Percentiles rank a stretch among this genome's conserved stretches.
Conservation (phyloP, 92 coral and sea anemone genomes). For the Palythoa caribaeorum region DNA sequence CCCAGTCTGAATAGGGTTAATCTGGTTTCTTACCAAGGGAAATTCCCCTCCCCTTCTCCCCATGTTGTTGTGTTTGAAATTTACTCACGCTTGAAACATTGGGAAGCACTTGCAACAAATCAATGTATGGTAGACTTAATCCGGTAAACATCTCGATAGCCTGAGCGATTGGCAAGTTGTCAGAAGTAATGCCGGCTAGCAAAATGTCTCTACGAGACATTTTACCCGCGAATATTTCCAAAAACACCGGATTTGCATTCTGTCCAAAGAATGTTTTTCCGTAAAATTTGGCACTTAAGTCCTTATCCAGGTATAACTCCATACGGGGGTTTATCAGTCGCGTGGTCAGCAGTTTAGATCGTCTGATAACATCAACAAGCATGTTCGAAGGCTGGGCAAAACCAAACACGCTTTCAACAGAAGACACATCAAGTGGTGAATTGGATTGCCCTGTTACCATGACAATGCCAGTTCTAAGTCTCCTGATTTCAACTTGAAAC, state of each 20-base stretch:
- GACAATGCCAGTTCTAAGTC: constrained; percentile 64
- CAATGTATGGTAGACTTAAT: constrained; percentile 72
- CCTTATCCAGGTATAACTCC: constrained; percentile 75
- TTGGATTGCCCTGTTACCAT: constrained; percentile 76
- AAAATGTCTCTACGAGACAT: constrained; percentile 60
- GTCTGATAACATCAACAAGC: constrained; percentile 65
- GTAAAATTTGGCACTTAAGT: constrained; percentile 79
- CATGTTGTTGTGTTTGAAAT: background rate
- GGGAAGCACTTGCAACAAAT: constrained; percentile 60
- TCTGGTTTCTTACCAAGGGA: too few relatives aligned
- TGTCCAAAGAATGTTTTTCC: constrained; percentile 73
- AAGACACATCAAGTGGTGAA: constrained; percentile 84
- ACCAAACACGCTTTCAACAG: constrained; percentile 82
- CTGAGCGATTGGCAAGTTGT: constrained; percentile 66
- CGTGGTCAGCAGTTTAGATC: constrained; percentile 71
- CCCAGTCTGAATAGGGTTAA: too few relatives aligned
- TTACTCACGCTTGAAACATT: constrained; percentile 67
- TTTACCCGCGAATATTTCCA: constrained; percentile 85
- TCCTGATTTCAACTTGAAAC: constrained; percentile 72
- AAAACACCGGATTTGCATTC: constrained; percentile 62
- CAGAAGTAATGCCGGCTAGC: constrained; percentile 80
- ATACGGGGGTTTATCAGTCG: constrained; percentile 80
- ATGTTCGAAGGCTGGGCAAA: constrained; percentile 57
- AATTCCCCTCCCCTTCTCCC: too few relatives aligned
- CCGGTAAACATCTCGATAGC: constrained; percentile 78